Evolutionary conservation across 1,140 invertebrate species (phyloP).

Genomic region (Lasaia peninsularis): DNA sequence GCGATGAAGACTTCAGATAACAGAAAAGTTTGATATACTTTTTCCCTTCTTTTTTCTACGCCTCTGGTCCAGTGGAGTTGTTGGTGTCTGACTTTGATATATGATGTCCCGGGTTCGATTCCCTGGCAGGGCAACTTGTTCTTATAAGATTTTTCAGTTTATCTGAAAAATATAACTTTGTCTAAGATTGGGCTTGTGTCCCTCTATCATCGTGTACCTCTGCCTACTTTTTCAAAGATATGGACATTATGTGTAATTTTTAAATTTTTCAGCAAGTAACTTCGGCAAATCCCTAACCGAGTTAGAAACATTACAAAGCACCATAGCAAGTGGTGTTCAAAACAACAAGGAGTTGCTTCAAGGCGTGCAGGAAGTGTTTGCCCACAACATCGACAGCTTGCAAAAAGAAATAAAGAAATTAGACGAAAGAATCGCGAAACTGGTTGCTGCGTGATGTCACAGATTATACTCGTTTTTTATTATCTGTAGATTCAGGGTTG

Average conservation of each 20-base stretch:
- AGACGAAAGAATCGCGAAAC: constrained; percentile 81
- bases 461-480: constrained; percentile 18
- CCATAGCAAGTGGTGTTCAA: constrained; percentile 84
- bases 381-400: constrained; percentile 85
- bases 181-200: too few relatives aligned
- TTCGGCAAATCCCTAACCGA: constrained; percentile 91
- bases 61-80: too few relatives aligned
- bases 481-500: constrained; percentile 20
- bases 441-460: constrained; percentile 45
- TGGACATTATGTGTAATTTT: constrained; percentile 19
- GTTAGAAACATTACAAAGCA: constrained; percentile 88
- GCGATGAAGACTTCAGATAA: too few relatives aligned
- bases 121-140: too few relatives aligned
- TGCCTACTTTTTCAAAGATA: too few relatives aligned
- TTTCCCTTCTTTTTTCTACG: too few relatives aligned
- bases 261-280: constrained; percentile 85
- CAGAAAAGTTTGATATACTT: too few relatives aligned
- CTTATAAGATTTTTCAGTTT: too few relatives aligned
- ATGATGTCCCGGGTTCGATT: too few relatives aligned
- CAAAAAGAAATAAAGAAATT: constrained; percentile 86
- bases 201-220: too few relatives aligned
- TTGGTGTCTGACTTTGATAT: too few relatives aligned
- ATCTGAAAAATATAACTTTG: too few relatives aligned
- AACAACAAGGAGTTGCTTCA: constrained; percentile 88
- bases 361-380: constrained; percentile 88